Conservation (phyloP, 2,888 invertebrate genomes). For the Lomographa bimaculata region DNA sequence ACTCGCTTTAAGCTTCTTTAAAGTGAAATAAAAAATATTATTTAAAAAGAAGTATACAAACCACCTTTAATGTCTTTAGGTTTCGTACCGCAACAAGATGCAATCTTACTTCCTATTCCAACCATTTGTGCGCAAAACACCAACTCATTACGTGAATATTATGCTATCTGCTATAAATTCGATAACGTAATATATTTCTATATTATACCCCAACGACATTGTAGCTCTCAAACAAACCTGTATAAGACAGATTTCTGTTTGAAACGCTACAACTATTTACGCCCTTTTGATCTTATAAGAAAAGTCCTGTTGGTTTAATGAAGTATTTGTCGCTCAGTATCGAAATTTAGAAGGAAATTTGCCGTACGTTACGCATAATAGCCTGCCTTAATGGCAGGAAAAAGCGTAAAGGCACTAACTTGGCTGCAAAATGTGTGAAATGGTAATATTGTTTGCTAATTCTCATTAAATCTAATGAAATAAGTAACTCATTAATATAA, state of each 20-base stretch:
- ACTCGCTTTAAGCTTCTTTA: too few species aligned
- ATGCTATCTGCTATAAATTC: slow-evolving; percentile 35
- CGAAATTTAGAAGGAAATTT: slow-evolving; percentile 29
- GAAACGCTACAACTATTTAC: neutral
- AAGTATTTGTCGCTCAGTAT: slow-evolving; percentile 31
- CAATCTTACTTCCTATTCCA: slow-evolving; percentile 28
- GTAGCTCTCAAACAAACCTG: neutral
- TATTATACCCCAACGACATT: slow-evolving; percentile 3
- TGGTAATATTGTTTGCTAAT: neutral
- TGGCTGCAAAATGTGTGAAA: slow-evolving; percentile 2
- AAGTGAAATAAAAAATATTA: too few species aligned
- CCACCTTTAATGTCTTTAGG: too few species aligned
- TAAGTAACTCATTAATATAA: neutral
- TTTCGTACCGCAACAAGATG: slow-evolving; percentile 18
- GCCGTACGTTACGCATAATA: slow-evolving; percentile 19
- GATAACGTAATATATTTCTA: slow-evolving; percentile 30
- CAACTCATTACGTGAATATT: slow-evolving; percentile 40
- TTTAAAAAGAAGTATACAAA: too few species aligned
- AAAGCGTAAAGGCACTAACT: slow-evolving; percentile 14
- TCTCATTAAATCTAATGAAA: neutral
- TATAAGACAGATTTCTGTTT: slow-evolving; percentile 3
- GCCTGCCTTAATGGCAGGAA: slow-evolving; percentile 24
- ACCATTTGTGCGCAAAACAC: slow-evolving; percentile 33
- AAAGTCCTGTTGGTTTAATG: slow-evolving; percentile 28
- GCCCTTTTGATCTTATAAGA: slow-evolving; percentile 9